phyloP scores from a whole-genome alignment of 1,140 invertebrate genomes.

The Kradibia gibbosae region DNA sequence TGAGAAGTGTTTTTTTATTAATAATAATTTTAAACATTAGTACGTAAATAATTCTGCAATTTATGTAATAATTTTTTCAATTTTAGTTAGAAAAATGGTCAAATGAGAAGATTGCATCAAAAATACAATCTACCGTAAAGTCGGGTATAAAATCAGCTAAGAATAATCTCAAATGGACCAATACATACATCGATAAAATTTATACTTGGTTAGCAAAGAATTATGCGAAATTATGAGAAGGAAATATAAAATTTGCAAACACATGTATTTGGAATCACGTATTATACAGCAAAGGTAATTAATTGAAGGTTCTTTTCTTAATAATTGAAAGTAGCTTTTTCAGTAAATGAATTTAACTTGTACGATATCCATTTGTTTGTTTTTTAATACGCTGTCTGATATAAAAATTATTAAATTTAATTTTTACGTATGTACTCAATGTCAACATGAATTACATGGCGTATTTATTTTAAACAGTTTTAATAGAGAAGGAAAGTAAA shows the following conservation, averaged over 20 bases:
- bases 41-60: neutral
- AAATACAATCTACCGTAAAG: conserved; percentile 36
- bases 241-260: neutral
- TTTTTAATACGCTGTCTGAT: too few species aligned
- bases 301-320: too few species aligned
- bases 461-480: neutral
- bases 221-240: neutral
- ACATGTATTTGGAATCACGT: too few species aligned
- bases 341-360: too few species aligned
- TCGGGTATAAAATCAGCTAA: conserved; percentile 42
- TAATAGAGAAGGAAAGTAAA: neutral
- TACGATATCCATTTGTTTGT: too few species aligned
- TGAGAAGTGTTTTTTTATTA: conserved; percentile 46
- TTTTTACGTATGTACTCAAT: too few species aligned
- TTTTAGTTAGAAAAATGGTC: conserved; percentile 26
- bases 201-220: conserved; percentile 24
- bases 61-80: neutral
- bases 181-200: conserved; percentile 34
- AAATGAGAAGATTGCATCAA: neutral
- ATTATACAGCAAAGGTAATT: too few species aligned
- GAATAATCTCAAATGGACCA: conserved; percentile 51
- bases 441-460: too few species aligned
- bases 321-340: too few species aligned
- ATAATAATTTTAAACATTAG: neutral
- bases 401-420: too few species aligned